Evolutionary conservation across 1,140 invertebrate genomes (phyloP), one percentile per base, ranked within the genome.

Genomic region (Eciton burchellii): DNA sequence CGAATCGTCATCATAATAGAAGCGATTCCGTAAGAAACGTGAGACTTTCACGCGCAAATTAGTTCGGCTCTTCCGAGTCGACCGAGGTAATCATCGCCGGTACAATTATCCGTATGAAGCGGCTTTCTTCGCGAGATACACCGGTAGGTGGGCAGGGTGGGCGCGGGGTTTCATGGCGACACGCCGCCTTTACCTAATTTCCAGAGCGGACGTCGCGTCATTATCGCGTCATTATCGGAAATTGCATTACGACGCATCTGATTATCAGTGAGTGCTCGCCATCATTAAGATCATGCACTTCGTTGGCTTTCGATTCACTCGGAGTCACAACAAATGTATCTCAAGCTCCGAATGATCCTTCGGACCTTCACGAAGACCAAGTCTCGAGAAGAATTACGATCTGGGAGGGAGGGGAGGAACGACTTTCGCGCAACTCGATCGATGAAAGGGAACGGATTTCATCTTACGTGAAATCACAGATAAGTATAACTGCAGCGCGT

Each of bases 181-280:
- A n/a, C n/a, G 26, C 47, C 29, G 47, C 9, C 3, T 26, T 54
- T 77, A 56, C 14, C 11, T 77, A 66, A 77, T 77, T 77, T 77
- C 41, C 14, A 68, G 47, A 77, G 16, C 19, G 43, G 3, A 26
- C 29, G 16, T 41, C 29, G 16, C 24, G 29, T 76, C 26, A 66
- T 77, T 77, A 76, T 65, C 16, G 62, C 45, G 45, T 47, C 12
- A n/a, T n/a, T n/a, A n/a, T n/a, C 12, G 16, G 29, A 54, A 54
- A 56, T 77, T 68, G 21, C 21, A 26, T 56, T 29, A 35, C n/a
- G 19, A 68, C 3, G 24, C n/a, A n/a, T 49, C 6, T 9, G 24
- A 49, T 26, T 49, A 49, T 19, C 5, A 56, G 35, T 11, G 21
- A 65, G 54, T 45, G 21, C 19, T 0, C 6, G 3, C 29, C 29